Conservation (phyloP, 2,888 invertebrate species). For the Troides aeacus region DNA sequence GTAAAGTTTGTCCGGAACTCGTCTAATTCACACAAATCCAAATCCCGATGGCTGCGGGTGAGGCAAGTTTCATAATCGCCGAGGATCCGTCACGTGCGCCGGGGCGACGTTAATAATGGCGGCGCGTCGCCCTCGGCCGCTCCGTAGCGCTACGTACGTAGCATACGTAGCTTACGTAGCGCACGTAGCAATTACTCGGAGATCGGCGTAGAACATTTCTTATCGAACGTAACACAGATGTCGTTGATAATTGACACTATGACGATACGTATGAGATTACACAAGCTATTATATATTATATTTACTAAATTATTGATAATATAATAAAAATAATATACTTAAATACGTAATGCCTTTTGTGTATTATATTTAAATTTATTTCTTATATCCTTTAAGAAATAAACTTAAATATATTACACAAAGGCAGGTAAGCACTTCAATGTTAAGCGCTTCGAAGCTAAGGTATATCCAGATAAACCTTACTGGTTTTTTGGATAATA, state of each 20-base stretch:
- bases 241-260: neutral
- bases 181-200: conserved; percentile 9
- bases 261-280: too few relatives aligned
- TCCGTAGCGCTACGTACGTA: conserved; percentile 3
- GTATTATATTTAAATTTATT: too few relatives aligned
- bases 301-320: too few relatives aligned
- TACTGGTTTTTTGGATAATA: too few relatives aligned
- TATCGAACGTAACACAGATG: neutral
- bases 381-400: too few relatives aligned
- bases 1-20: conserved; percentile 19
- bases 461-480: too few relatives aligned
- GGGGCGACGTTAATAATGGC: conserved; percentile 33
- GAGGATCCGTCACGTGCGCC: conserved; percentile 33
- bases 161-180: neutral
- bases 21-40: conserved; percentile 27
- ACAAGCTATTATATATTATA: too few relatives aligned
- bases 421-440: too few relatives aligned
- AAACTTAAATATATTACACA: too few relatives aligned
- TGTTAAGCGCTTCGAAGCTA: too few relatives aligned
- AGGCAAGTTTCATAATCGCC: conserved; percentile 28
- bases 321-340: too few relatives aligned
- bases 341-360: too few relatives aligned
- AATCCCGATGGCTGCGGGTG: conserved; percentile 23
- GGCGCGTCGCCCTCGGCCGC: conserved; percentile 21
- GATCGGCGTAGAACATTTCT: conserved; percentile 17